Conservation (phyloP, 2,113 vertebrate species). For the Chaenogobius annularis region DNA sequence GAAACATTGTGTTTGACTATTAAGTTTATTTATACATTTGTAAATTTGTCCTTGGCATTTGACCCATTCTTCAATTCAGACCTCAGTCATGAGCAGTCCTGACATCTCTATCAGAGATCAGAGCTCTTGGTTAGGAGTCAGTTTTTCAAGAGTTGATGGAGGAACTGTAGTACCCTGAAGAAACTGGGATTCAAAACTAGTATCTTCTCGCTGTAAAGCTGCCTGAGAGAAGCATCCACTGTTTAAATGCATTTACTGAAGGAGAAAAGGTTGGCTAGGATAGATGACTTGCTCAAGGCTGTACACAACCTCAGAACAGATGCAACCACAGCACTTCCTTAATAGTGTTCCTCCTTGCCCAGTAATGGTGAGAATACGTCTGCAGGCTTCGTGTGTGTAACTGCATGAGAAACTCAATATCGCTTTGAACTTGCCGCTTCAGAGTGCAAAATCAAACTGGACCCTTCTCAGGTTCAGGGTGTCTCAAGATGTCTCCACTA, state of each 20-base stretch:
- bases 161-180: too few species aligned
- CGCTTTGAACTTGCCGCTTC: conserved; percentile 60
- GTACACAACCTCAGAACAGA: conserved; percentile 71
- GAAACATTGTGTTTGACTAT: too few species aligned
- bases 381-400: conserved; percentile 49
- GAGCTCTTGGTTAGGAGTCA: background rate
- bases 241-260: conserved; percentile 56
- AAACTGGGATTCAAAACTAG: background rate
- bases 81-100: background rate
- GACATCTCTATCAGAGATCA: too few species aligned
- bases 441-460: conserved; percentile 46
- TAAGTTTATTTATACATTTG: too few species aligned
- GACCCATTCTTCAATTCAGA: background rate
- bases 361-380: conserved; percentile 72
- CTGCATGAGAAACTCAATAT: conserved; percentile 49
- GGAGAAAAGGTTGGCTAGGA: conserved; percentile 67
- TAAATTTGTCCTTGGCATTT: background rate
- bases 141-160: too few species aligned
- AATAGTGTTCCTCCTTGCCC: conserved; percentile 71
- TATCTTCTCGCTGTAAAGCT: background rate
- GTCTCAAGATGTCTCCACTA: background rate
- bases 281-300: conserved; percentile 74
- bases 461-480: conserved; percentile 45
- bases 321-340: conserved; percentile 74
- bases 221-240: conserved; percentile 46